These are phyloP conservation scores for Unio delphinus DNA, from an alignment of 2,888 invertebrate species.

Conservation along the genomic window DNA sequence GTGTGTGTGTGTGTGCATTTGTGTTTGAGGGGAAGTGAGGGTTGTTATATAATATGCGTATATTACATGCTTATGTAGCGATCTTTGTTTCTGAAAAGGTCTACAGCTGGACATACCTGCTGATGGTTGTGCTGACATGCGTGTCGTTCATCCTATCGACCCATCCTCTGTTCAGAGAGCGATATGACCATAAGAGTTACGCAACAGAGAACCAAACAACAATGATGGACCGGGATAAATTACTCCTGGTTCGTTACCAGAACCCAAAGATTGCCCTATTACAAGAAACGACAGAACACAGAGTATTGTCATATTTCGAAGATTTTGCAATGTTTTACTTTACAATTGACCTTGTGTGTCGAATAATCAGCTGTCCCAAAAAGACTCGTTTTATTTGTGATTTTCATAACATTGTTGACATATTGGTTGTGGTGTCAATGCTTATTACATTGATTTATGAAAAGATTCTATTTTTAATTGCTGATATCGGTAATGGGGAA, in stretches of 20 bases:
- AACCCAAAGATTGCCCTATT: conserved; percentile 13
- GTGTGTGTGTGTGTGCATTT: no score
- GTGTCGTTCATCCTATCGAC: conserved; percentile 34
- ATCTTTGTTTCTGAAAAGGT: conserved; percentile 11
- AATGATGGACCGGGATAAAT: conserved; percentile 8
- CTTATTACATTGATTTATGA: conserved; percentile 11
- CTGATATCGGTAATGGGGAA: not conserved
- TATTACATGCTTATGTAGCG: no score
- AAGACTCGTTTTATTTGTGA: conserved; percentile 35
- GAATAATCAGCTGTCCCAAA: conserved; percentile 44
- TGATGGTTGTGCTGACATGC: conserved; percentile 31
- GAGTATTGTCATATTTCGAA: conserved; percentile 45
- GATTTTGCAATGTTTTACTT: conserved; percentile 53
- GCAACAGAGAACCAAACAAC: conserved; percentile 13
- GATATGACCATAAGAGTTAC: conserved; percentile 1
- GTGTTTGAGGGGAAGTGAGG: no score
- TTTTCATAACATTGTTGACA: conserved; percentile 36
- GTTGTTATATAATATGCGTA: no score
- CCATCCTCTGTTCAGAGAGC: conserved; percentile 24
- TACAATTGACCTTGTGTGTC: conserved; percentile 52
- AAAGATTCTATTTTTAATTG: no score
- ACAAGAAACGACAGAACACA: conserved; percentile 22
- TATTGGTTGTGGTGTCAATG: conserved; percentile 31
- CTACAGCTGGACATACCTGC: conserved; percentile 30
- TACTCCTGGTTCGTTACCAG: conserved; percentile 11